These are phyloP conservation scores for Vanessa cardui DNA, from an alignment of 2,888 invertebrate genomes.

Conservation along the genomic window DNA sequence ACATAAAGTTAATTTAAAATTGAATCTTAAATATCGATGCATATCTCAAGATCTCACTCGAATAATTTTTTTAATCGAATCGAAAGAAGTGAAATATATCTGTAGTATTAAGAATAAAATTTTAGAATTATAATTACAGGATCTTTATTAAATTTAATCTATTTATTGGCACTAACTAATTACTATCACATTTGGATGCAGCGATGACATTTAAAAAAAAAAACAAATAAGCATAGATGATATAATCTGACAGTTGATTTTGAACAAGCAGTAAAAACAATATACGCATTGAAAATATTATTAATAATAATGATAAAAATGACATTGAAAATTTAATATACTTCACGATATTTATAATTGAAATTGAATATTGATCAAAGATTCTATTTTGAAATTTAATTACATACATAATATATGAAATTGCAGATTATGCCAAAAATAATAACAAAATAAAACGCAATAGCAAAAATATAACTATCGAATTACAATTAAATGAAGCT, in stretches of 20 bases:
- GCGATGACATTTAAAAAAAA: slow-evolving; percentile 27
- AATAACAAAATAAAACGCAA: not conserved
- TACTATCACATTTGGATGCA: slow-evolving; percentile 69
- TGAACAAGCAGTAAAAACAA: not conserved
- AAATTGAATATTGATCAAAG: not conserved
- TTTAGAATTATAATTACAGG: slow-evolving; percentile 38
- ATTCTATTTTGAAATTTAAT: slow-evolving; percentile 3
- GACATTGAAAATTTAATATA: not conserved
- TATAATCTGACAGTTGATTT: not conserved
- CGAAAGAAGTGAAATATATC: slow-evolving; percentile 29
- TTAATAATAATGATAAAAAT: not conserved
- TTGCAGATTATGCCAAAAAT: slow-evolving; percentile 8
- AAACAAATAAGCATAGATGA: not conserved
- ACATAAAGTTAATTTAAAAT: too few species aligned
- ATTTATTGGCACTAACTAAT: slow-evolving; percentile 75
- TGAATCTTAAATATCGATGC: too few species aligned
- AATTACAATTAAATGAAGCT: not conserved
- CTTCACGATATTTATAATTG: not conserved
- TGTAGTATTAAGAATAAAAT: slow-evolving; percentile 34
- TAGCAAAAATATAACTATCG: not conserved
- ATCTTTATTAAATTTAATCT: slow-evolving; percentile 43
- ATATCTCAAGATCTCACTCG: too few species aligned
- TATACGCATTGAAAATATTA: not conserved
- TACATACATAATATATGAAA: not conserved
- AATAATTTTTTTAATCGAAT: slow-evolving; percentile 1